Conservation (phyloP, 2,888 invertebrate genomes). For the Sphecodes monilicornis region DNA sequence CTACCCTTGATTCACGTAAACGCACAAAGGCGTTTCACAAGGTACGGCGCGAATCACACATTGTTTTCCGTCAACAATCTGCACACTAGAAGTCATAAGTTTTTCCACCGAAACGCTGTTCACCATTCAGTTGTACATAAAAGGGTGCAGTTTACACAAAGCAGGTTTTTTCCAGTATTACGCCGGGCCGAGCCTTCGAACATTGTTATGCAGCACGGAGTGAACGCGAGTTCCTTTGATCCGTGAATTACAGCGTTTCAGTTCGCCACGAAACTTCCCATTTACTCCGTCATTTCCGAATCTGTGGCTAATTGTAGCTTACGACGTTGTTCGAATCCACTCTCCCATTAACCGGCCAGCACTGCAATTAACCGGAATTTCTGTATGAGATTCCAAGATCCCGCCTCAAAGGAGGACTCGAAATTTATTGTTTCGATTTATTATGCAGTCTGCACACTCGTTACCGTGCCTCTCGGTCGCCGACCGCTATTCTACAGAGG, state of each 20-base stretch:
- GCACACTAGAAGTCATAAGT: background rate
- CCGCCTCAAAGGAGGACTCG: constrained; percentile 58
- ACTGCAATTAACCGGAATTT: constrained; percentile 66
- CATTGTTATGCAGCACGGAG: background rate
- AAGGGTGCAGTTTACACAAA: background rate
- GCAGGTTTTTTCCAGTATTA: background rate
- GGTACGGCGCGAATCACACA: background rate
- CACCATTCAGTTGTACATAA: background rate
- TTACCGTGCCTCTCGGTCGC: constrained; percentile 38
- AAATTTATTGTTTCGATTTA: constrained; percentile 70
- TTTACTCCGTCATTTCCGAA: constrained; percentile 57
- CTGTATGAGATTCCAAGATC: constrained; percentile 54
- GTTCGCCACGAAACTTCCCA: constrained; percentile 36
- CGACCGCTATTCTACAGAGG: background rate
- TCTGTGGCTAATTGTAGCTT: constrained; percentile 62
- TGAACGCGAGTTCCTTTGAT: constrained; percentile 50
- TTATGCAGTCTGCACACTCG: constrained; percentile 62
- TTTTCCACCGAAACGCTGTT: background rate
- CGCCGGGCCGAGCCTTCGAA: background rate
- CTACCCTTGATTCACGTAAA: background rate
- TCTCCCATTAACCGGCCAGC: constrained; percentile 63
- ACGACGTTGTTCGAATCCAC: constrained; percentile 56
- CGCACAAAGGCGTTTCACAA: background rate
- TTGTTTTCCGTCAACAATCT: background rate
- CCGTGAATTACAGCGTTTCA: constrained; percentile 53